Conservation (phyloP, 2,797 vertebrate species). For the Lerista edwardsae region DNA sequence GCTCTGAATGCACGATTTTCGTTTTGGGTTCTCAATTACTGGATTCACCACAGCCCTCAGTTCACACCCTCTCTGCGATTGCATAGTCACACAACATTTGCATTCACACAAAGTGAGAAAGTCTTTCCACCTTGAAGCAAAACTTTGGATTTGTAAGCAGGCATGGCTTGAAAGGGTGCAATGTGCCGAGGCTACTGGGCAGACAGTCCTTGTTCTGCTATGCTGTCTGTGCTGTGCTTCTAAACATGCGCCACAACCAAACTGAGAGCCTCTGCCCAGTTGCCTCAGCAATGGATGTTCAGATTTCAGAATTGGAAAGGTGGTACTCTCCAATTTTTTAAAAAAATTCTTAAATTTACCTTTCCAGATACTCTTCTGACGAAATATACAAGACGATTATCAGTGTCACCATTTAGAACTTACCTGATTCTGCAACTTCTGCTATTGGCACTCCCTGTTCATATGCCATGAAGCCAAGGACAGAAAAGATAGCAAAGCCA, state of each 20-base stretch:
- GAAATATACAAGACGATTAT: neutral
- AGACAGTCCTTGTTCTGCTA: neutral
- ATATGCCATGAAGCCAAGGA: constrained; percentile 98
- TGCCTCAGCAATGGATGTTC: too few species aligned
- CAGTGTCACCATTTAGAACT: constrained; percentile 60
- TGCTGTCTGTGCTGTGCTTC: neutral
- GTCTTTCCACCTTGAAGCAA: neutral
- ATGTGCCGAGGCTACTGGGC: too few species aligned
- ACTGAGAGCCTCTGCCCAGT: too few species aligned
- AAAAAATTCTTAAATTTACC: neutral
- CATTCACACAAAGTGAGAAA: neutral
- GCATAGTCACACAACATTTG: neutral
- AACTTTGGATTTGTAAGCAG: neutral
- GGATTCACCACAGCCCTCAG: too few species aligned
- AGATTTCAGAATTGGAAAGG: too few species aligned
- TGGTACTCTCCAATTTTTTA: neutral
- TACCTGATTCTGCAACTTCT: constrained; percentile 97
- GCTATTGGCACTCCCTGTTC: constrained; percentile 97
- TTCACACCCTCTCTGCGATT: neutral
- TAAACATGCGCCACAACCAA: neutral
- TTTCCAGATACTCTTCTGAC: neutral
- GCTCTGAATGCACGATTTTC: neutral
- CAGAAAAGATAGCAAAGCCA: constrained; percentile 98
- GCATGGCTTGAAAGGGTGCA: neutral
- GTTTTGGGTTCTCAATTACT: neutral